phyloP scores from a whole-genome alignment of 2,113 vertebrate genomes.

The Penelope pileata region DNA sequence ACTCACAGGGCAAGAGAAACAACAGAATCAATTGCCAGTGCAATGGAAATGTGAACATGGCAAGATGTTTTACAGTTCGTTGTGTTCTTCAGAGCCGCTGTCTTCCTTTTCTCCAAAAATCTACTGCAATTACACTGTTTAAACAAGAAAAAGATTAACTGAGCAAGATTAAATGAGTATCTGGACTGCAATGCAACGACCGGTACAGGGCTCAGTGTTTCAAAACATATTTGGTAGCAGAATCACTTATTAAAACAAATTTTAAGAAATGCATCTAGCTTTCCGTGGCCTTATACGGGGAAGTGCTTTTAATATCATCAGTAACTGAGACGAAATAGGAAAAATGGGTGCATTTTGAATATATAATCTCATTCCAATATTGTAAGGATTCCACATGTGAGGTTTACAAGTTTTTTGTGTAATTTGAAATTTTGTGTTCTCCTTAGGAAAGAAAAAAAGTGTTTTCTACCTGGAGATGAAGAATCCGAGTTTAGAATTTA shows the following conservation, averaged over 20 bases:
- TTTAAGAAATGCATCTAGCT: rapidly evolving
- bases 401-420: background rate
- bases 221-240: background rate
- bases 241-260: background rate
- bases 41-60: background rate
- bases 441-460: background rate
- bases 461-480: background rate
- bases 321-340: background rate
- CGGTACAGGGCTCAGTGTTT: background rate
- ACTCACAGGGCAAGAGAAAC: background rate
- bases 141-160: background rate
- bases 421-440: background rate
- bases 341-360: background rate
- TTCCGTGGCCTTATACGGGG: background rate
- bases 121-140: background rate
- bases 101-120: background rate
- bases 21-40: background rate
- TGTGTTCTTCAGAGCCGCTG: background rate
- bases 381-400: background rate
- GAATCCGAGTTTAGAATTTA: background rate
- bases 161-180: background rate
- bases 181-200: background rate
- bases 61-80: slow-evolving; percentile 26
- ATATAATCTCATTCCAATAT: background rate
- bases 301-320: background rate